Base-by-base conservation (phyloP, 2,113 vertebrate species). In the Rissa tridactyla region DNA sequence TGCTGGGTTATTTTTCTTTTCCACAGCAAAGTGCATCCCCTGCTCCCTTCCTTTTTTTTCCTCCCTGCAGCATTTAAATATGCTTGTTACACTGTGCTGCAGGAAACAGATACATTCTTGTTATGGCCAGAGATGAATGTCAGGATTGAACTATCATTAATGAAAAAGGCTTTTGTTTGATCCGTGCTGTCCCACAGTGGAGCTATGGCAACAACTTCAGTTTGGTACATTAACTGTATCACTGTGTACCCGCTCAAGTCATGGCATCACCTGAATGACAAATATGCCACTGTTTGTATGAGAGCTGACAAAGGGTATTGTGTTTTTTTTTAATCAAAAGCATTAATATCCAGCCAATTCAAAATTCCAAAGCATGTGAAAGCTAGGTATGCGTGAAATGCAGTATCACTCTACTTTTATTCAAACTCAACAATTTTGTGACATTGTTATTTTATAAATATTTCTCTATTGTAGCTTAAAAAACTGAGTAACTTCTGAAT, bases 101-200 rank as follows among this genome's bases (percentile, higher is more conserved):
- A 18, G 32, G 55, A 90, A 93, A 97, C 92, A 97, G 79, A 96
- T 36, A 40, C 55, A 19, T 82, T 95, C 54, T 90, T 94, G 96
- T 97, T 96, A 66, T 1, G 14, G 82, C 44, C 72, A 61, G 90
- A 42, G 26, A 91, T 93, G 40, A 96, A 97, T 82, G 96, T 97
- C 92, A 95, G 95, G 81, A 94, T 69, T 96, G 94, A 97, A 92
- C 68, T 44, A 73, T 66, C 32, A 85, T 52, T 95, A 38, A 72
- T 97, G 91, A 98, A 98, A 97, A 96, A 97, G 92, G 57, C 96
- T 95, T 97, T 97, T 98, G 98, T 98, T 95, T 89, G 82, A 90
- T 73, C 80, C 95, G 81, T 0, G 29, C 96, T 95, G 91, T 96
- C 96, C 92, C 92, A 93, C 91, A 22, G 93, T 86, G 96, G 88